Evolutionary conservation across 1,140 invertebrate species (phyloP), one percentile per base, ranked within the genome.

Genomic region (Scaptomyza montana): DNA sequence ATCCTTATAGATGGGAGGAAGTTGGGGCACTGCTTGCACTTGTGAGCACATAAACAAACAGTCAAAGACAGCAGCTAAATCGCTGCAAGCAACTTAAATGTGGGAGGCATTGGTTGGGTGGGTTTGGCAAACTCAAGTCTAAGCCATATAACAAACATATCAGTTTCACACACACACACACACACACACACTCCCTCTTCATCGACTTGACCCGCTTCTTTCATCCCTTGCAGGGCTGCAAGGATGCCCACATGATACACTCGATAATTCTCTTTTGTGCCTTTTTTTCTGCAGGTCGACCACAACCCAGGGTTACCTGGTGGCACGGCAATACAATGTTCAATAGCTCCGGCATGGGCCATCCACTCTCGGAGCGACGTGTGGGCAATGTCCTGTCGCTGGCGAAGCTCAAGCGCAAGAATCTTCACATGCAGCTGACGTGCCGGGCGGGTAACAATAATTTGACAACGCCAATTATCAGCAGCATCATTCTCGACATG

Each of bases 401-500:
- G 69, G 93, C 94, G 54, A 94, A 94, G 64, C 92, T 96, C 41
- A 93, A 94, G 84, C 93, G 96, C 56, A 93, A 93, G 68, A 95
- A 96, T 92, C 93, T 96, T 13, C 93, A 95, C 82, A 93, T 94
- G 21, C 93, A 95, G 47, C 93, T 95, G 74, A 96, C 95, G 25
- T 96, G 96, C 81, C 95, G 96, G 87, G 95, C 96, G 6, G 93
- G 94, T 64, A 96, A 96, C 92, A 97, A 96, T 92, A 96, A 96
- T 91, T 93, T 96, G 81, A 94, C 95, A 49, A 92, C 94, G 9
- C 96, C 96, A 51, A 94, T 96, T 90, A 95, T 94, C 53, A 95
- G 94, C 80, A 94, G 95, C 25, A 95, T 97, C 62, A 94, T 94
- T 8, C 93, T 97, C 59, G 95, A 97, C 90, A 94, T 97, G 93